Evolutionary conservation across 2,797 vertebrate species (phyloP).

Genomic region (Lepus townsendii): DNA sequence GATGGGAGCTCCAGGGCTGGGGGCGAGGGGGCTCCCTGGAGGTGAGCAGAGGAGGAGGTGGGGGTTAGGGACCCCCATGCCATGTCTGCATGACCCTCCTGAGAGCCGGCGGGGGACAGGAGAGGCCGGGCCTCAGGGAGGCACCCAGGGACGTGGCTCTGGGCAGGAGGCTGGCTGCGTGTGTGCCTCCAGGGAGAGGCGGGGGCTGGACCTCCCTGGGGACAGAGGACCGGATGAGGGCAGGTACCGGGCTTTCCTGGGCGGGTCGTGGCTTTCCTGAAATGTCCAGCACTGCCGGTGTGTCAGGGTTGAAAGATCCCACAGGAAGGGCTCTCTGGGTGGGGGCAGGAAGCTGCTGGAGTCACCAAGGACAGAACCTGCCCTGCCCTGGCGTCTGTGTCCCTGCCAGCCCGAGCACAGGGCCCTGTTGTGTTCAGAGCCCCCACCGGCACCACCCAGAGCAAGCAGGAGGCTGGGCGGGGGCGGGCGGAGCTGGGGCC

Average conservation of each 20-base stretch:
- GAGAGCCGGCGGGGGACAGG: neutral
- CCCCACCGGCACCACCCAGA: neutral
- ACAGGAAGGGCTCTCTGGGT: neutral
- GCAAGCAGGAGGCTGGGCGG: neutral
- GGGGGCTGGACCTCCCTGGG: constrained; percentile 7
- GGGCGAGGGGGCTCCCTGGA: neutral
- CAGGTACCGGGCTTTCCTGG: constrained; percentile 72
- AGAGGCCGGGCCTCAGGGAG: neutral
- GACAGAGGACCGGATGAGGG: constrained; percentile 71
- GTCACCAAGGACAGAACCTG: constrained; percentile 16
- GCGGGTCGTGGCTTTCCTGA: constrained; percentile 47
- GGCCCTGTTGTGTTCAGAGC: neutral
- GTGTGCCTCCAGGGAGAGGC: neutral
- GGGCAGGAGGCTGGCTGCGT: neutral
- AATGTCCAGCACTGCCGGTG: neutral
- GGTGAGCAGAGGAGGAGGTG: neutral
- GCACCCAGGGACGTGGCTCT: neutral
- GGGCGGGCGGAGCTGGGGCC: neutral
- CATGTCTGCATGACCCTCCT: neutral
- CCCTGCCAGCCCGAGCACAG: neutral
- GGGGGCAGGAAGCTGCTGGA: constrained; percentile 31
- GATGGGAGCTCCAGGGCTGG: too few species aligned
- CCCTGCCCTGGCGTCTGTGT: neutral
- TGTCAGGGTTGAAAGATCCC: neutral
- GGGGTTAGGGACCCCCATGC: neutral